Evolutionary conservation across 2,797 vertebrate genomes (phyloP).

Genomic region (Otus scops): DNA sequence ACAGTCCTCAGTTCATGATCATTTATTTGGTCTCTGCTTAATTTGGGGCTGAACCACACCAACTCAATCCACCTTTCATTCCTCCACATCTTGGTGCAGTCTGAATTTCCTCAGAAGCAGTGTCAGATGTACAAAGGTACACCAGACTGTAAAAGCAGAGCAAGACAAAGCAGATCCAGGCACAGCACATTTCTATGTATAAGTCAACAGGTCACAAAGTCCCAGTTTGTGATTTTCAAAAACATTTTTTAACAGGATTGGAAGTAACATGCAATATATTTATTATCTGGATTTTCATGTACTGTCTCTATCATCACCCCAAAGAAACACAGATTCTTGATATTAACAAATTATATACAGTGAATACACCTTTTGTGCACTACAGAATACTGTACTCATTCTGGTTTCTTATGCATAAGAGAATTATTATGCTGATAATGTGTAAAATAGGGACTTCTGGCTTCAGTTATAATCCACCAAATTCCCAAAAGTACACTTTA

Average conservation of each 20-base stretch:
- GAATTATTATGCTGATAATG: background rate
- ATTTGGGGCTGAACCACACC: background rate
- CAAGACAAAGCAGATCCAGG: background rate
- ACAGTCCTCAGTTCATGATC: background rate
- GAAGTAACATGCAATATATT: background rate
- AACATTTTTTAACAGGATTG: background rate
- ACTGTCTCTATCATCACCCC: background rate
- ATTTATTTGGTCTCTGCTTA: background rate
- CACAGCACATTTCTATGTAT: accelerated
- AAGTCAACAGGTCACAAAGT: background rate
- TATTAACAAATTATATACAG: background rate
- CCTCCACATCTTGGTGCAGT: background rate
- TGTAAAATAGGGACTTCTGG: background rate
- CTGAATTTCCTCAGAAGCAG: background rate
- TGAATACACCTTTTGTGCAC: background rate
- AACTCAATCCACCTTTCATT: background rate
- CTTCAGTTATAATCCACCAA: background rate
- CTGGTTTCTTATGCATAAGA: background rate
- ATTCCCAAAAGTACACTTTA: background rate
- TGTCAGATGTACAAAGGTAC: background rate
- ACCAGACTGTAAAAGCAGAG: background rate
- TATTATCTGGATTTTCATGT: background rate
- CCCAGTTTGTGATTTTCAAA: background rate
- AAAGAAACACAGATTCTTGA: background rate
- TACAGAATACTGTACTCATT: background rate